Base-by-base conservation (phyloP, 1,140 invertebrate genomes). In the Drosophila kurseongensis region DNA sequence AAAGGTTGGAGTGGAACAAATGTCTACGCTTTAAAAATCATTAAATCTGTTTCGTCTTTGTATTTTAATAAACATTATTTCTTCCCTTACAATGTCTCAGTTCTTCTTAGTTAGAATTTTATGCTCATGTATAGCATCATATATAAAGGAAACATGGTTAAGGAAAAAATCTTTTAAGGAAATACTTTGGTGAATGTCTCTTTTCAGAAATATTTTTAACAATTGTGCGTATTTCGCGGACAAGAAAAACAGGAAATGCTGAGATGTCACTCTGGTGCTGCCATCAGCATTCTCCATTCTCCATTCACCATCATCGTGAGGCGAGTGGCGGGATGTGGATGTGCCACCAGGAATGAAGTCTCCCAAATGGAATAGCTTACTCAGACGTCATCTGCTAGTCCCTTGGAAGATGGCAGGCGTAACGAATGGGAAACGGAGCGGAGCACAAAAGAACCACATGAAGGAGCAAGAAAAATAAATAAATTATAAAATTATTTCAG, bases 401-500 rank as follows among this genome's bases (percentile, higher is more conserved):
- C 71, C 42, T 18, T 58, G 74, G 62, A 12, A 45, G 54, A 55
- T 84, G 80, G 74, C 79, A 82, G 48, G 66, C 76, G 69, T 75
- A 86, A 76, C 75, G 65, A 88, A 86, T 66, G 54, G 55, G 38
- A 40, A 67, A 47, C 35, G 60, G 35, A 32, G 35, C 45, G 5
- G 29, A n/a, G n/a, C 66, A 72, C 32, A 78, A 58, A 56, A 51
- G 56, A 41, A 47, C 32, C 51, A 51, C 18, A 40, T 10, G 29
- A 42, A 38, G 40, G 35, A 35, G 35, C 29, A 59, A 54, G 54
- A 67, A 80, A 86, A 90, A 86, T 89, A 91, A 89, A 91, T 91
- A 91, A 91, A 91, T 91, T 91, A 89, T 91, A 91, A 91, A 91
- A 91, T 83, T 89, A 85, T 89, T 80, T 80, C 81, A 80, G 79